Base-by-base conservation (phyloP, 2,797 vertebrate genomes). In the Oreonectes daqikongensis region DNA sequence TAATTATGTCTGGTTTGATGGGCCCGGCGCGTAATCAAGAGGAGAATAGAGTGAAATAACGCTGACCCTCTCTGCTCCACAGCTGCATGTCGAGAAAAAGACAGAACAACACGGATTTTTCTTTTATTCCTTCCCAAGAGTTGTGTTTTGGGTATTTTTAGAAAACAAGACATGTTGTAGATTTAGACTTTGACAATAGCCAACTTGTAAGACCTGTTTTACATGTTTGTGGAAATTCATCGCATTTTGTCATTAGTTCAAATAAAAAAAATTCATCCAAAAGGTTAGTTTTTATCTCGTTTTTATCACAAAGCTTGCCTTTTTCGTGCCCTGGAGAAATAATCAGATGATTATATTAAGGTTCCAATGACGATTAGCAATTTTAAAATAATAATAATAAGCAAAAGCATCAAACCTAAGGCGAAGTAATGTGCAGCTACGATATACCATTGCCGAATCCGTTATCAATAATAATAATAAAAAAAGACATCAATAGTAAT, bases 1-100 rank as follows among this genome's bases (percentile, higher is more conserved):
- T 98, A 99, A 99, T 99, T 99, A 99, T 96, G 95, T 92, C 95
- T 94, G 96, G 95, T 98, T 98, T 98, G 97, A 99, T 98, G 97
- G 96, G 95, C 95, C 96, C 95, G 94, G 95, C 95, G 97, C 96
- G 96, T 98, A 99, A 98, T 99, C 97, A 99, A 97, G 96, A 94
- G 95, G 95, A 98, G 97, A 99, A 98, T 97, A 95, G 95, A 96
- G 92, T 94, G 95, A 96, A 98, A 99, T 98, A 97, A 97, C 95
- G 94, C 94, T 97, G 96, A 99, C 96, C 97, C 96, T 98, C 95
- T 97, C 95, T 94, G 95, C 90, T 94, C 94, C 95, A 96, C 96
- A 99, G 97, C 97, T 99, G 97, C 93, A 91, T 90, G 92, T 93
- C 92, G 89, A 95, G 93, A 91, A 88, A 92, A 60, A 83, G 70